Percentiles rank a stretch among this genome's conserved stretches.
Conservation (phyloP, 2,888 invertebrate species). For the Uropetala carovei region DNA sequence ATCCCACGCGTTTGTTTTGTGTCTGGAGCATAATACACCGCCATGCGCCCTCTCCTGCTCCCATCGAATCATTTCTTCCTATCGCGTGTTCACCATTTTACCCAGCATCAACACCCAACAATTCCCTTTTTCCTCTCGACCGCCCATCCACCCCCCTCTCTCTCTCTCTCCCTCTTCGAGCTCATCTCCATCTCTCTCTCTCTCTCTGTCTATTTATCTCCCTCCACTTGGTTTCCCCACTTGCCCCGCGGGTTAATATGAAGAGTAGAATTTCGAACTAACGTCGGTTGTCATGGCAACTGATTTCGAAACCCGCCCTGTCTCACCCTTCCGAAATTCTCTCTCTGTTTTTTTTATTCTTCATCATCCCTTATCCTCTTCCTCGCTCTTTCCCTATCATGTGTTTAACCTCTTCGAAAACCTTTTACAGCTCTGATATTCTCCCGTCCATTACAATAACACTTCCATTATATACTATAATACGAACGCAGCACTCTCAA, state of each 20-base stretch:
- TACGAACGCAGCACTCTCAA: no score
- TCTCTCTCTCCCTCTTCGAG: neutral
- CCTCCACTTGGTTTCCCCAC: neutral
- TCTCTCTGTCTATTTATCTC: no score
- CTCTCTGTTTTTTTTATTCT: neutral
- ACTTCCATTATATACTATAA: neutral
- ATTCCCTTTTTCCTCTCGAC: neutral
- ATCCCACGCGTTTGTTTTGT: neutral
- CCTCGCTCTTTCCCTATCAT: neutral
- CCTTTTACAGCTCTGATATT: neutral
- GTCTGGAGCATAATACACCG: neutral
- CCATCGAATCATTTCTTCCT: neutral
- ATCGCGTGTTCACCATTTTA: neutral
- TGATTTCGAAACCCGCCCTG: conserved; percentile 43
- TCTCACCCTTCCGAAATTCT: neutral
- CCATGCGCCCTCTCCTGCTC: neutral
- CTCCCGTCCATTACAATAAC: neutral
- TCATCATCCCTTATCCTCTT: neutral
- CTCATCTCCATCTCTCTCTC: no score
- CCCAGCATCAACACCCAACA: neutral
- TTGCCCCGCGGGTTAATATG: conserved; percentile 34
- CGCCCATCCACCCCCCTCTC: neutral
- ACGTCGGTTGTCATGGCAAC: conserved; percentile 52
- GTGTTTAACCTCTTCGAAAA: neutral
- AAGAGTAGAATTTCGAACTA: conserved; percentile 56